Evolutionary conservation across 2,113 vertebrate species (phyloP).

Genomic region (Ciconia stormi): DNA sequence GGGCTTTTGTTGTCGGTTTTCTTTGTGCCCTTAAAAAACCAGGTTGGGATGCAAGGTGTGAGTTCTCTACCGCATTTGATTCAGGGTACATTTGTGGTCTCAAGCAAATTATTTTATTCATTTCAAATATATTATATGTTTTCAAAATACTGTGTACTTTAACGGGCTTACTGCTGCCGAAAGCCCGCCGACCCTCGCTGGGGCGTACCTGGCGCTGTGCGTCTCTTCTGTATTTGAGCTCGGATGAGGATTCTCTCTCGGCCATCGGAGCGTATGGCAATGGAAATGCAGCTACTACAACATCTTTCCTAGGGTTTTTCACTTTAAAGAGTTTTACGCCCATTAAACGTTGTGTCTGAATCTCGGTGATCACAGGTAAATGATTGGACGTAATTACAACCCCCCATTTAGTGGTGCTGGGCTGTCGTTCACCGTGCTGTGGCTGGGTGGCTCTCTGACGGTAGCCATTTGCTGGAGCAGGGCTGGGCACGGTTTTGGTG

Average conservation of each 20-base stretch:
- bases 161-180: rapidly evolving
- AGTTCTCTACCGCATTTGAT: neutral
- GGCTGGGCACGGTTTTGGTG: neutral
- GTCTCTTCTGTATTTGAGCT: neutral
- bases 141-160: neutral
- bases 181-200: neutral
- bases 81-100: neutral
- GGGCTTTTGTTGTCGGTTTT: no score
- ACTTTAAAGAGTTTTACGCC: neutral
- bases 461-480: neutral
- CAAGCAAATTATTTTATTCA: neutral
- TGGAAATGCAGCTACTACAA: neutral
- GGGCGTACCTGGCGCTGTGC: no score
- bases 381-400: rapidly evolving
- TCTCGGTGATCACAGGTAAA: rapidly evolving
- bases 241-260: neutral
- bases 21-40: neutral
- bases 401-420: rapidly evolving
- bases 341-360: neutral
- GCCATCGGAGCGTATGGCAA: rapidly evolving
- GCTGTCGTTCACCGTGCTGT: rapidly evolving
- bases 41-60: no score
- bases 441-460: neutral
- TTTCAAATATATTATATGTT: neutral
- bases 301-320: neutral